Base-by-base conservation (phyloP, 2,888 invertebrate species). In the Lacanobia oleracea region DNA sequence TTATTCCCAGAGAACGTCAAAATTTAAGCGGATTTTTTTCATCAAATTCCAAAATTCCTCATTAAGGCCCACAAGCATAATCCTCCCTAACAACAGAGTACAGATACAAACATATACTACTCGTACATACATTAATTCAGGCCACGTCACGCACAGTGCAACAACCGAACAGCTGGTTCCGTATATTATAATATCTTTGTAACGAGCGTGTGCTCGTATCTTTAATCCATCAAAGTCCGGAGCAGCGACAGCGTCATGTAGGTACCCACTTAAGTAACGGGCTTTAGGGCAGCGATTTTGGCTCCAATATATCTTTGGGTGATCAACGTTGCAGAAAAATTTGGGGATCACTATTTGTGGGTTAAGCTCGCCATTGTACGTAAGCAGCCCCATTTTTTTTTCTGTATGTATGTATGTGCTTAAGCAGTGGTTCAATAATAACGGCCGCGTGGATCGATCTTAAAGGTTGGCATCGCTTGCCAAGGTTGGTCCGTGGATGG, bases 181-280 rank as follows among this genome's bases (percentile, higher is more conserved):
- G 78, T 77, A 75, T 77, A 77, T 27, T 3, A 27, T 75, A 74
- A 80, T 82, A 82, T 82, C 60, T 72, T 67, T 75, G 77, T 80
- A 84, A 70, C 81, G 81, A 84, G 67, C 75, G 75, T 76, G 76
- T 84, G 81, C 85, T 72, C 75, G 67, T 83, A 85, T 86, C 82
- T 82, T 88, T 89, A 88, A 90, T 90, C 90, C 82, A 90, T 90
- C 90, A 90, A 89, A 89, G 90, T 89, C 87, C 57, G 27, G 57
- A 68, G 67, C 89, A 87, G 82, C 78, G 87, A 86, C 88, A 81
- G 79, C 80, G 77, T 79, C 66, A 59, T 78, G 74, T 80, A 71
- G 74, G 85, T 80, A 75, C 74, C 86, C 84, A 87, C 88, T 89
- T 89, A 84, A 82, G 73, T 72, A 73, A 21, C 51, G 73, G 76